phyloP scores from a whole-genome alignment of 1,140 invertebrate species.

The Brachionus asplanchnoidis region DNA sequence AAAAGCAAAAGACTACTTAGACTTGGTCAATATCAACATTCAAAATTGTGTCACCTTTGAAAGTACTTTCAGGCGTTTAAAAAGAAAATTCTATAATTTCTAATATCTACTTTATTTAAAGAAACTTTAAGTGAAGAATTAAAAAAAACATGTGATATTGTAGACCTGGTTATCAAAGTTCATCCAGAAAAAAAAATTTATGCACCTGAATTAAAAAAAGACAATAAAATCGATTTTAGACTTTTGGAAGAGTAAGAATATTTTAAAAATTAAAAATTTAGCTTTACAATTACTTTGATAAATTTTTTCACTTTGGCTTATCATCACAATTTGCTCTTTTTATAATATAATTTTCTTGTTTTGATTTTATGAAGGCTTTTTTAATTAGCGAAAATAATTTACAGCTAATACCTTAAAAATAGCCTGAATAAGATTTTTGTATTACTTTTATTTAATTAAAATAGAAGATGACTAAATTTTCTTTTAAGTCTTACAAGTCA shows the following conservation, averaged over 20 bases:
- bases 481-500: neutral
- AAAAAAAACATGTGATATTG: neutral
- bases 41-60: neutral
- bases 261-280: neutral
- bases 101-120: neutral
- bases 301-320: neutral
- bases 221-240: neutral
- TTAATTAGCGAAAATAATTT: neutral
- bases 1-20: conserved; percentile 27
- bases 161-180: neutral
- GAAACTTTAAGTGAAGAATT: conserved; percentile 5
- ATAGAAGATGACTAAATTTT: neutral
- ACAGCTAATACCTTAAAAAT: neutral
- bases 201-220: neutral
- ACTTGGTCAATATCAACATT: neutral
- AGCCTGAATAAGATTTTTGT: neutral
- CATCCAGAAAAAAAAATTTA: neutral
- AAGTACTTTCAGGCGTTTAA: neutral
- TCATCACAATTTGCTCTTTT: neutral
- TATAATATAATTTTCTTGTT: neutral
- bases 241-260: neutral
- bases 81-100: too few species aligned
- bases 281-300: neutral
- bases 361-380: neutral
- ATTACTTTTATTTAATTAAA: neutral